These are phyloP conservation scores for Diplogasteroides magnus DNA, from an alignment of 1,140 invertebrate genomes.

Conservation along the genomic window DNA sequence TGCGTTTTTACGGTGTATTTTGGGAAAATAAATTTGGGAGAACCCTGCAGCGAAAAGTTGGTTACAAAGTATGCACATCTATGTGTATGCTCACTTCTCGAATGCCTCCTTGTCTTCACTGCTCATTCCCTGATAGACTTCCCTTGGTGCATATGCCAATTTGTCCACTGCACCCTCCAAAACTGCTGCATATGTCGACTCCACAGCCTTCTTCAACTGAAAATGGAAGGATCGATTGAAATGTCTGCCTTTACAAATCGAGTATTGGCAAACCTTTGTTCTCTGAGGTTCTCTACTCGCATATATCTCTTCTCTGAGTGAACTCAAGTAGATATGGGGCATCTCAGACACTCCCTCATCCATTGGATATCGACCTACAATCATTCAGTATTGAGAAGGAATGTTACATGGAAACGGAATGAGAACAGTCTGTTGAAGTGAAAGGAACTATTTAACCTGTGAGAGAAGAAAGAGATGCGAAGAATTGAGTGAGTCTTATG, in stretches of 20 bases:
- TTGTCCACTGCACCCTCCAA: constrained; percentile 7
- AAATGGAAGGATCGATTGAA: too few species aligned
- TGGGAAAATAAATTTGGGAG: too few species aligned
- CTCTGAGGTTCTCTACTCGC: neutral
- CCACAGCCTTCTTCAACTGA: constrained; percentile 1
- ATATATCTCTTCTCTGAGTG: constrained; percentile 3
- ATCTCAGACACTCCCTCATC: constrained; percentile 16
- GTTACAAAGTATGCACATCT: too few species aligned
- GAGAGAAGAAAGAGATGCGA: neutral
- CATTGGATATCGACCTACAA: constrained; percentile 9
- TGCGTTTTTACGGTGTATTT: too few species aligned
- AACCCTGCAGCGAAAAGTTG: too few species aligned
- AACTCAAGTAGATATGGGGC: constrained; percentile 8
- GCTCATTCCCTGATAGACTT: neutral
- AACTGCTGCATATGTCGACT: constrained; percentile 2
- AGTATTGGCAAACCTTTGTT: neutral
- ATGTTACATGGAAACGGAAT: neutral
- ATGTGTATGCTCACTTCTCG: constrained; percentile 10
- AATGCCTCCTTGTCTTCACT: constrained; percentile 14
- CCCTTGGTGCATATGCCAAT: constrained; percentile 1
- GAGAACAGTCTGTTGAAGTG: too few species aligned
- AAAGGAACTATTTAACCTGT: neutral
- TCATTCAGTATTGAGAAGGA: neutral
- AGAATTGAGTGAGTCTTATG: neutral
- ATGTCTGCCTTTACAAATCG: too few species aligned